Evolutionary conservation across 2,888 invertebrate genomes (phyloP).

Genomic region (Stenotaenia linearis): DNA sequence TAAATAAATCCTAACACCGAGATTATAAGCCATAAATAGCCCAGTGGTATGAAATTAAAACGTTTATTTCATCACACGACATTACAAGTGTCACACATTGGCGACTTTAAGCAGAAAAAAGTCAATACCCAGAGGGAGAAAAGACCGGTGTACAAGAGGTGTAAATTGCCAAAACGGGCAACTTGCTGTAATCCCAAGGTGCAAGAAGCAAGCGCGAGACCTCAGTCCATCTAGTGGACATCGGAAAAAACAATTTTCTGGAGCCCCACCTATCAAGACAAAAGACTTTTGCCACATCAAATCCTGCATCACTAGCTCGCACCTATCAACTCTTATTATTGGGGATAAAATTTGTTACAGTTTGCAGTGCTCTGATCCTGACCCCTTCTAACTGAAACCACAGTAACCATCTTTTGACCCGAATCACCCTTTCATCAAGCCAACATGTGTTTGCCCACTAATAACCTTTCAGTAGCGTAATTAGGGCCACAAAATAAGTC

Average conservation of each 20-base stretch:
- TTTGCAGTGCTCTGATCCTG: background rate
- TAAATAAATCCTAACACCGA: background rate
- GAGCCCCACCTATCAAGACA: background rate
- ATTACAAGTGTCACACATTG: background rate
- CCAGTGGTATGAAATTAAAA: background rate
- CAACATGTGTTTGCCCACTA: background rate
- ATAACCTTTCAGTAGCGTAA: constrained; percentile 6
- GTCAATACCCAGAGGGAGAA: background rate
- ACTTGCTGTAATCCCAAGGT: background rate
- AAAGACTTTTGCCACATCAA: constrained; percentile 5
- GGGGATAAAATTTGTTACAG: background rate
- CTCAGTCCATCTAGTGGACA: background rate
- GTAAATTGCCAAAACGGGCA: background rate
- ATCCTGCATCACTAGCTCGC: no score
- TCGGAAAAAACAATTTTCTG: background rate
- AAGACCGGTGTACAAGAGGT: background rate
- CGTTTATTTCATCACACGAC: constrained; percentile 1
- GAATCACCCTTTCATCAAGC: background rate
- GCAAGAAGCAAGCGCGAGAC: background rate
- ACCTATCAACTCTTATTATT: no score
- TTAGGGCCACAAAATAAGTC: background rate
- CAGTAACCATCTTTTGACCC: constrained; percentile 1
- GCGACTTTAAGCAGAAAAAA: background rate
- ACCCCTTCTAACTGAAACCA: background rate
- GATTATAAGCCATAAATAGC: background rate